Conservation (phyloP, 2,888 invertebrate species). For the Oxycera nigricornis region DNA sequence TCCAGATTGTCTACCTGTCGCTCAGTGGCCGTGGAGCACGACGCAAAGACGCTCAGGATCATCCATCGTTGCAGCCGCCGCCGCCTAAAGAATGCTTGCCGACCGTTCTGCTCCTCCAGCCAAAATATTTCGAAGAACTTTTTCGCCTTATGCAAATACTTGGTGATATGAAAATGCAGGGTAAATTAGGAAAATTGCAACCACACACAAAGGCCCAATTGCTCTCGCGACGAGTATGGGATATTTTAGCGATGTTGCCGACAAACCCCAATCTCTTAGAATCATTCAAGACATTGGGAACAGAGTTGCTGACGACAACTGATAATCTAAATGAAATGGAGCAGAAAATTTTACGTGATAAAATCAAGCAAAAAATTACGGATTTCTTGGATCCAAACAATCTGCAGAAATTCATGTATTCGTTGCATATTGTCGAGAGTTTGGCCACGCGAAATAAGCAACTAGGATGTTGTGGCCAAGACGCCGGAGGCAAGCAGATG, state of each 20-base stretch:
- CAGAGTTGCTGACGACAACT: constrained; percentile 58
- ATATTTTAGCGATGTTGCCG: constrained; percentile 88
- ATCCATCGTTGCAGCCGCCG: constrained; percentile 85
- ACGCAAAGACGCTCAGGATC: constrained; percentile 68
- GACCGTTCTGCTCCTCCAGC: constrained; percentile 81
- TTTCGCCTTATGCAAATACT: constrained; percentile 90
- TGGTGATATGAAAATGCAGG: constrained; percentile 82
- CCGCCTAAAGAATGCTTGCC: constrained; percentile 87
- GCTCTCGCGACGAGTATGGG: constrained; percentile 92
- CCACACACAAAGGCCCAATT: constrained; percentile 89
- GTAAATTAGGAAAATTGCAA: constrained; percentile 67
- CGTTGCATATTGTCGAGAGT: constrained; percentile 87
- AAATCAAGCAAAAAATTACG: constrained; percentile 64
- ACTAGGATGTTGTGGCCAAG: constrained; percentile 22
- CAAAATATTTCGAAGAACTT: constrained; percentile 89
- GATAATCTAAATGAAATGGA: constrained; percentile 54
- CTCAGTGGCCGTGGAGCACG: constrained; percentile 73
- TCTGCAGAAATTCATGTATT: constrained; percentile 95
- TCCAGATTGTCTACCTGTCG: constrained; percentile 86
- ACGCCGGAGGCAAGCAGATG: constrained; percentile 13
- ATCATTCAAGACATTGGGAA: constrained; percentile 74
- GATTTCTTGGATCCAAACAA: constrained; percentile 86
- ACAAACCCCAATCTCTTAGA: constrained; percentile 86
- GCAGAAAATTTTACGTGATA: constrained; percentile 56
- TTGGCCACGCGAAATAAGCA: constrained; percentile 62